These are phyloP conservation scores for Hyposoter dolosus DNA, from an alignment of 2,888 invertebrate genomes.

Conservation along the genomic window DNA sequence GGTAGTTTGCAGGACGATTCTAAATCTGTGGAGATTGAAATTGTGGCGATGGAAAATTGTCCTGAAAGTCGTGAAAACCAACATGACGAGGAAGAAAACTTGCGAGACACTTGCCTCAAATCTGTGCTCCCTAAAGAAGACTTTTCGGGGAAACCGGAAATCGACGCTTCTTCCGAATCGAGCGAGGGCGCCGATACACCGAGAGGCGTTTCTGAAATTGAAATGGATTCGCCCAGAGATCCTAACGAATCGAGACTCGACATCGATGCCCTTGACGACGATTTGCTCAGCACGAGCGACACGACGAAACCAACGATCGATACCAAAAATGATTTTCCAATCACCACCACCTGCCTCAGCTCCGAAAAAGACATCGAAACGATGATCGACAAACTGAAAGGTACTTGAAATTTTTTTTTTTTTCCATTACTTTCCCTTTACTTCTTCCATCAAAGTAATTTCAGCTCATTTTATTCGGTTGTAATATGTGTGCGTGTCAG, in stretches of 20 bases:
- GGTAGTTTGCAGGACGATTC: background rate
- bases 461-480: constrained; percentile 21
- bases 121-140: constrained; percentile 40
- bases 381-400: constrained; percentile 83
- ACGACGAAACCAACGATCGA: constrained; percentile 57
- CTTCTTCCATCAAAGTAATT: constrained; percentile 24
- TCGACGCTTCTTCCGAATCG: constrained; percentile 78
- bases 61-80: constrained; percentile 21
- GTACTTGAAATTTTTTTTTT: background rate
- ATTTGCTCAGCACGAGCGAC: constrained; percentile 72
- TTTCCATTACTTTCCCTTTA: constrained; percentile 71
- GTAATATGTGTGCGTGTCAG: constrained; percentile 59
- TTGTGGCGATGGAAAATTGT: constrained; percentile 13
- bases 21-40: constrained; percentile 37
- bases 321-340: constrained; percentile 76
- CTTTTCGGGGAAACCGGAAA: constrained; percentile 71
- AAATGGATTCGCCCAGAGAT: constrained; percentile 81
- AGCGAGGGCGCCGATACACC: constrained; percentile 81
- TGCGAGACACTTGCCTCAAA: background rate
- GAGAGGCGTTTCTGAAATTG: constrained; percentile 80
- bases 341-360: constrained; percentile 74
- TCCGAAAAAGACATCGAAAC: constrained; percentile 82
- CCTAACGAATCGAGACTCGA: constrained; percentile 78
- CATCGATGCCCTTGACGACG: constrained; percentile 78
- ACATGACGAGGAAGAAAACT: background rate